Evolutionary conservation across 2,888 invertebrate genomes (phyloP).

Genomic region (Dermolepida albohirtum): DNA sequence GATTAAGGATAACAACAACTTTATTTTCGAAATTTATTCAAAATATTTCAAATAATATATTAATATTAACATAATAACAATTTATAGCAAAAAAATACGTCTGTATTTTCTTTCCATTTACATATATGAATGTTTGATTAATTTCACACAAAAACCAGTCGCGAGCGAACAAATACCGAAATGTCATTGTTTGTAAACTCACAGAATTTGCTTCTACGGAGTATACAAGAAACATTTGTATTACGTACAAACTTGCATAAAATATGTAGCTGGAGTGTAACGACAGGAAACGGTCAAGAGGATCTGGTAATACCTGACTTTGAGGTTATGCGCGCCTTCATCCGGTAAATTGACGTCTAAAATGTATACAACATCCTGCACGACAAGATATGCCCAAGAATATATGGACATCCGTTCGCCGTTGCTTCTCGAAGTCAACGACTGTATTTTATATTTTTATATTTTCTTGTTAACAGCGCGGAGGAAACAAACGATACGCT

Average conservation of each 20-base stretch:
- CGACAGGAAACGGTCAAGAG: slow-evolving; percentile 48
- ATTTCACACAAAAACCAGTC: too few species aligned
- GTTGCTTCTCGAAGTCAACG: slow-evolving; percentile 24
- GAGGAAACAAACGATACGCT: slow-evolving; percentile 33
- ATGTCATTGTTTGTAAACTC: too few species aligned
- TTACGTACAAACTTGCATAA: slow-evolving; percentile 2
- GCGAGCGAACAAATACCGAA: too few species aligned
- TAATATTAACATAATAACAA: too few species aligned
- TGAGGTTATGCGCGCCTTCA: slow-evolving; percentile 46
- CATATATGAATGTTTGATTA: too few species aligned
- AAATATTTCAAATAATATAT: too few species aligned
- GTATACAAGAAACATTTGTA: not conserved
- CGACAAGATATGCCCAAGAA: slow-evolving; percentile 28
- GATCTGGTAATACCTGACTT: slow-evolving; percentile 47
- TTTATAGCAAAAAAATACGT: too few species aligned
- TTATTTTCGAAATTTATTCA: too few species aligned
- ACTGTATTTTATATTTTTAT: slow-evolving; percentile 35
- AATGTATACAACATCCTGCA: slow-evolving; percentile 40
- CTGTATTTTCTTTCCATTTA: too few species aligned
- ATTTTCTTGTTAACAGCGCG: slow-evolving; percentile 22
- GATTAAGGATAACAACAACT: too few species aligned
- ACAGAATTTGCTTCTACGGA: too few species aligned
- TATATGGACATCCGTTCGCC: slow-evolving; percentile 27
- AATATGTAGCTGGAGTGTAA: slow-evolving; percentile 3
- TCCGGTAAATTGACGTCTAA: slow-evolving; percentile 47